Conservation (phyloP, 2,797 vertebrate genomes). For the Diglossa cyanea region DNA sequence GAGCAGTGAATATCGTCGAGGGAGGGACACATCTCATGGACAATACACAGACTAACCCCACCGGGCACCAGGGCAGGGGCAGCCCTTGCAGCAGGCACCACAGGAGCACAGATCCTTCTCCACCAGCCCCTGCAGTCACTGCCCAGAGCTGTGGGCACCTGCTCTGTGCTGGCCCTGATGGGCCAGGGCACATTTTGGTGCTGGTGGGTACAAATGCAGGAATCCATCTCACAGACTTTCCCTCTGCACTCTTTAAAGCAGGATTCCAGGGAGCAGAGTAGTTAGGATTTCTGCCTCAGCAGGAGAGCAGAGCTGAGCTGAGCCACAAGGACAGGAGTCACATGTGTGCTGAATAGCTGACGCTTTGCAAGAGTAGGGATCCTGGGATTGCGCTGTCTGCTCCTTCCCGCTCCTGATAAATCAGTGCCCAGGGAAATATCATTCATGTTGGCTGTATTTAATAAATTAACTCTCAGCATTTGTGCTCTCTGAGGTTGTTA, state of each 20-base stretch:
- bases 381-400: background rate
- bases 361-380: background rate
- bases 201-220: background rate
- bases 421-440: slow-evolving; percentile 30
- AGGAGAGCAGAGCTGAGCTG: background rate
- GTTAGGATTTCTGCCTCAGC: background rate
- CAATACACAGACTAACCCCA: rapidly evolving
- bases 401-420: background rate
- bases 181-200: rapidly evolving
- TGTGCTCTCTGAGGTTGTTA: slow-evolving; percentile 1
- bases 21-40: background rate
- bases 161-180: background rate
- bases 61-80: rapidly evolving
- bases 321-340: background rate
- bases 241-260: background rate
- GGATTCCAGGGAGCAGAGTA: background rate
- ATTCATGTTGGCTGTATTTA: background rate
- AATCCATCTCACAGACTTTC: background rate
- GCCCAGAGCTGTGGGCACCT: background rate
- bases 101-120: background rate
- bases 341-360: background rate
- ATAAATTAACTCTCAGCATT: slow-evolving; percentile 16
- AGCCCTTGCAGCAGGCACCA: rapidly evolving
- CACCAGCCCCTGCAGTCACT: background rate
- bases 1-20: background rate